Evolutionary conservation across 2,888 invertebrate genomes (phyloP), one percentile per base, ranked within the genome.

Genomic region (Nowickia ferox): DNA sequence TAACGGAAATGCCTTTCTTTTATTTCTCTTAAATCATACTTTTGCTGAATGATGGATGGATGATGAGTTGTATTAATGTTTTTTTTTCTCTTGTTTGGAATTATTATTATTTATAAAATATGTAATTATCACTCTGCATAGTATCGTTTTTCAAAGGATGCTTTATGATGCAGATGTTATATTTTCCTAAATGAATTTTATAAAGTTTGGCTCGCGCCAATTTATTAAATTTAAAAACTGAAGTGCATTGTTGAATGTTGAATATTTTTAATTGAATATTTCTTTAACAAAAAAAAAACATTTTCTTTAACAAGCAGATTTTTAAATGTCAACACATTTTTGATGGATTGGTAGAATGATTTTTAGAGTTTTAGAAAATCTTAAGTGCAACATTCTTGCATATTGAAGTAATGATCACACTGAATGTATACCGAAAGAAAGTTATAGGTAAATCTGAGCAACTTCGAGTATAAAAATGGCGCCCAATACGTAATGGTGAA

Each of bases 121-220:
- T 86, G 80, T 86, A 86, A 86, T 86, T 86, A 86, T 83, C 76
- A 83, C 79, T 72, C 51, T 86, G 86, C 74, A 74, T 69, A 83
- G 86, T 83, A 86, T 86, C 83, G 76, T 79, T 86, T 86, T 86
- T 86, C 86, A 86, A 79, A 86, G 86, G 83, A 80, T 86, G 86
- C 79, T 69, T 53, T 53, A 66, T 75, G 69, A 61, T 46, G 76
- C 86, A 86, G 86, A 86, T 86, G 86, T 83, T 83, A 55, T 22
- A n/a, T 63, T 19, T 63, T 46, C 22, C 13, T 63, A 48, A 71
- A 69, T n/a, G 17, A n/a, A 38, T 63, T 69, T 82, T 82, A 46
- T 15, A 74, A 75, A 76, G 53, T 81, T 85, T 86, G 86, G 86
- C 86, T 80, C 86, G 86, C 86, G 86, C 72, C 86, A 83, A 30